Conservation (phyloP, 2,113 vertebrate species). For the Ophiodon elongatus region DNA sequence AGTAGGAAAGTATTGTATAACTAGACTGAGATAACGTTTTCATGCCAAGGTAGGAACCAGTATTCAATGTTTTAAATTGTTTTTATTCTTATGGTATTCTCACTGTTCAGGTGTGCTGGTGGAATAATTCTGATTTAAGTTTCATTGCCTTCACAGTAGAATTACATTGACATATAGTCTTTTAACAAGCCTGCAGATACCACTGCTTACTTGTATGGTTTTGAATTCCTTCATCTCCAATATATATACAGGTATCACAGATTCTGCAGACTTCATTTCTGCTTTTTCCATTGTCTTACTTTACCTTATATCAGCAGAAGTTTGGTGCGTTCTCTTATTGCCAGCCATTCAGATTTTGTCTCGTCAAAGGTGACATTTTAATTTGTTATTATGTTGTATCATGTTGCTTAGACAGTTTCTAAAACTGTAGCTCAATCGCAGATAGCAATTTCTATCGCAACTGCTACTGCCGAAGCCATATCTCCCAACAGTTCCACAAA, state of each 20-base stretch:
- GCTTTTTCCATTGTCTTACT: constrained; percentile 1
- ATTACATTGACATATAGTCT: not conserved
- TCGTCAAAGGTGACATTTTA: constrained; percentile 18
- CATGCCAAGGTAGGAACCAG: not conserved
- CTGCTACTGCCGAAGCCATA: not conserved
- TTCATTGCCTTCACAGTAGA: not conserved
- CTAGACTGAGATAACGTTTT: not conserved
- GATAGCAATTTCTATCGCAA: constrained; percentile 24
- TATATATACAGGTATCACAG: not conserved
- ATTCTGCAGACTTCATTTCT: not conserved
- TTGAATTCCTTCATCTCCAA: not conserved
- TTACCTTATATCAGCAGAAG: constrained; percentile 26
- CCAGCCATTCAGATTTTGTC: constrained; percentile 4
- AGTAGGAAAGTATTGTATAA: not conserved
- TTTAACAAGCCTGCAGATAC: not conserved
- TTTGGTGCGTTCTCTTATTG: not conserved
- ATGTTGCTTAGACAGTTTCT: not conserved
- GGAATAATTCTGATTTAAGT: not conserved
- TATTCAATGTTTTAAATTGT: not conserved
- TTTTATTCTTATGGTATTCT: not conserved
- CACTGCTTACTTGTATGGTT: not conserved
- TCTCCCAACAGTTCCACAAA: constrained; percentile 35
- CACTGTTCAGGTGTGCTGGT: not conserved
- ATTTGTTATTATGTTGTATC: not conserved
- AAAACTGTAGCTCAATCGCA: not conserved